These are phyloP conservation scores for Orgyia antiqua DNA, from an alignment of 2,888 invertebrate genomes.

Conservation along the genomic window DNA sequence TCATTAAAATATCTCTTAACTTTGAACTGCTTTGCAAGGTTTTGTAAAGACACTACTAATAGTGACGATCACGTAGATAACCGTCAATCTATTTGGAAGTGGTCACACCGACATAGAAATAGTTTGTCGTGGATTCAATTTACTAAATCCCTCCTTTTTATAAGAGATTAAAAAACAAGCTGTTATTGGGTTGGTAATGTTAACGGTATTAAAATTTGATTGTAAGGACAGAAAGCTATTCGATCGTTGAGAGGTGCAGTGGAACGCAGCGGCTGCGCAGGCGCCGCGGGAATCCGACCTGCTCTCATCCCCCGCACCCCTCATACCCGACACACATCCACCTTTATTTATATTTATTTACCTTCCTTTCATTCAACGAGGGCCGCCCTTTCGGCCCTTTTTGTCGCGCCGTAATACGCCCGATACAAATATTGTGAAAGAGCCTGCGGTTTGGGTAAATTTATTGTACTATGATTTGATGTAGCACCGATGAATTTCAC, in stretches of 20 bases:
- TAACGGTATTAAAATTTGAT: slow-evolving; percentile 18
- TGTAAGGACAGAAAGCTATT: slow-evolving; percentile 15
- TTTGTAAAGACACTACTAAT: no score
- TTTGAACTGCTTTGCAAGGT: no score
- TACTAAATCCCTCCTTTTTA: no score
- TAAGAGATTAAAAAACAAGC: no score
- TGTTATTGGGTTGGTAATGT: no score
- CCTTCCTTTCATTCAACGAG: slow-evolving; percentile 76
- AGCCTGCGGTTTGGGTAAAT: slow-evolving; percentile 72
- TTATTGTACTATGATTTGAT: slow-evolving; percentile 71
- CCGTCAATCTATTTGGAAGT: no score
- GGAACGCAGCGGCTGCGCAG: slow-evolving; percentile 23
- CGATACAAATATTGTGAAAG: slow-evolving; percentile 78
- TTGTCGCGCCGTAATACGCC: slow-evolving; percentile 66
- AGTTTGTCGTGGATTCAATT: no score
- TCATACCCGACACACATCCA: no score
- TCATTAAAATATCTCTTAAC: no score
- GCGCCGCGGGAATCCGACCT: slow-evolving; percentile 54
- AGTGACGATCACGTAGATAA: no score
- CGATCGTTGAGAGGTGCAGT: slow-evolving; percentile 17
- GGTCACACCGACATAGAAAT: no score
- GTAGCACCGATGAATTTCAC: slow-evolving; percentile 49
- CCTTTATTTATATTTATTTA: slow-evolving; percentile 79
- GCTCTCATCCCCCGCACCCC: slow-evolving; percentile 37
- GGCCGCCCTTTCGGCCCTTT: slow-evolving; percentile 76